Percentiles rank a stretch among this genome's conserved stretches.
phyloP scores from a whole-genome alignment of 2,113 vertebrate species.

The Platysteira castanea region DNA sequence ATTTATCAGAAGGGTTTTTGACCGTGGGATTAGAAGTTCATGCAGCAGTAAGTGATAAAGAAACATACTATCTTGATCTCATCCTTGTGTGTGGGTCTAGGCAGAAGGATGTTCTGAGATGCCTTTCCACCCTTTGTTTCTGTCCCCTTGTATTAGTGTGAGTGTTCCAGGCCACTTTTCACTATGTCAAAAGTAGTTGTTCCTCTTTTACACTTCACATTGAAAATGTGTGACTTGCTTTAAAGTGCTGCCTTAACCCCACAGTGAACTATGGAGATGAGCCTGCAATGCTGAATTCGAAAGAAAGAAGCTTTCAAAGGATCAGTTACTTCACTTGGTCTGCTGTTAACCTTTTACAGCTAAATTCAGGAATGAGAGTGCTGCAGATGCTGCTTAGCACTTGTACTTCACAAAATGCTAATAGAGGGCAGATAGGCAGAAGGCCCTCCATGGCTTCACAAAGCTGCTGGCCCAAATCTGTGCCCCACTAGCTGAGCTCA shows the following conservation, averaged over 20 bases:
- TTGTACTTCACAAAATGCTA: background rate
- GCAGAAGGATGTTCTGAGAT: background rate
- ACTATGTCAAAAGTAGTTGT: background rate
- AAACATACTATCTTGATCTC: background rate
- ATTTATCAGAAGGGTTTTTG: background rate
- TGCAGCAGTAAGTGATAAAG: background rate
- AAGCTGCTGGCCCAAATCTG: background rate
- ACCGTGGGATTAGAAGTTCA: background rate
- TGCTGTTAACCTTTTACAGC: background rate
- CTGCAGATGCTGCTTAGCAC: background rate
- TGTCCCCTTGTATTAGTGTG: background rate
- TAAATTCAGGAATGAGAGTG: background rate
- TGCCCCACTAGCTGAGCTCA: background rate
- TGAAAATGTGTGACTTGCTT: background rate
- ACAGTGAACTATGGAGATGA: background rate
- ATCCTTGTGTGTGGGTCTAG: background rate
- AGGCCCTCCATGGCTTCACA: background rate
- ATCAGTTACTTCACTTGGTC: background rate
- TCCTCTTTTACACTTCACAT: background rate
- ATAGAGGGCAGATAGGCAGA: background rate
- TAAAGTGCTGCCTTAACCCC: background rate
- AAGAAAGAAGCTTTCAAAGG: background rate
- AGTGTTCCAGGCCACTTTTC: background rate
- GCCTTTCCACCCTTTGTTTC: background rate
- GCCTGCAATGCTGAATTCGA: background rate